Evolutionary conservation across 2,113 vertebrate species (phyloP).

Genomic region (Brachypodius melanocephalos): DNA sequence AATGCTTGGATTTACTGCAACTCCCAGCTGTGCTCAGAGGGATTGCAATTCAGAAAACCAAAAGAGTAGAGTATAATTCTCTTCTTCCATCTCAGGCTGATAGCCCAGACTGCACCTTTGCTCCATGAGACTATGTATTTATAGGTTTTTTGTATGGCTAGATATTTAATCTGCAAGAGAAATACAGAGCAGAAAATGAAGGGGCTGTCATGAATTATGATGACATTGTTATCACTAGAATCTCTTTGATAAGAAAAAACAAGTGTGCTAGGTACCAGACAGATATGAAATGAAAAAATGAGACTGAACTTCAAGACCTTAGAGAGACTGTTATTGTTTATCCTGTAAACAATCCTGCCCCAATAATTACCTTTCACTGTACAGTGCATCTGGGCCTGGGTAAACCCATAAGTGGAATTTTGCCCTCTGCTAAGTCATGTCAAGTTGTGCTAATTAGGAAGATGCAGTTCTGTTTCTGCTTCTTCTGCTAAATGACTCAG

Average conservation of each 20-base stretch:
- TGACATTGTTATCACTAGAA: background rate
- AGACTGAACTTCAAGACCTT: background rate
- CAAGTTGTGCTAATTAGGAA: background rate
- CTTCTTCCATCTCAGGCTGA: background rate
- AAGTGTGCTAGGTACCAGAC: background rate
- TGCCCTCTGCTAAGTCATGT: background rate
- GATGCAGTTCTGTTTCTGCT: background rate
- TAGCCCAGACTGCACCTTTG: background rate
- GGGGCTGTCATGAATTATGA: background rate
- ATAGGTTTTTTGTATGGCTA: background rate
- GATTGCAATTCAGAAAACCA: background rate
- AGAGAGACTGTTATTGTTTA: background rate
- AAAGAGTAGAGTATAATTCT: background rate
- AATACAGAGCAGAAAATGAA: background rate
- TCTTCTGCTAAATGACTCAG: background rate
- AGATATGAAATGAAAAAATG: background rate
- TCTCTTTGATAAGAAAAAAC: background rate
- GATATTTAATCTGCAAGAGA: background rate
- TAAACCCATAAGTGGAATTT: background rate
- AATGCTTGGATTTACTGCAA: background rate
- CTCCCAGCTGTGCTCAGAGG: background rate
- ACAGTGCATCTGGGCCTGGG: background rate
- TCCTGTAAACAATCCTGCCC: background rate
- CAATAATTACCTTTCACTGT: background rate
- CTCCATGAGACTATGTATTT: background rate